These are phyloP conservation scores for Umimayanthus chanpuru DNA, from an alignment of 92 coral and sea anemone genomes.

Conservation along the genomic window DNA sequence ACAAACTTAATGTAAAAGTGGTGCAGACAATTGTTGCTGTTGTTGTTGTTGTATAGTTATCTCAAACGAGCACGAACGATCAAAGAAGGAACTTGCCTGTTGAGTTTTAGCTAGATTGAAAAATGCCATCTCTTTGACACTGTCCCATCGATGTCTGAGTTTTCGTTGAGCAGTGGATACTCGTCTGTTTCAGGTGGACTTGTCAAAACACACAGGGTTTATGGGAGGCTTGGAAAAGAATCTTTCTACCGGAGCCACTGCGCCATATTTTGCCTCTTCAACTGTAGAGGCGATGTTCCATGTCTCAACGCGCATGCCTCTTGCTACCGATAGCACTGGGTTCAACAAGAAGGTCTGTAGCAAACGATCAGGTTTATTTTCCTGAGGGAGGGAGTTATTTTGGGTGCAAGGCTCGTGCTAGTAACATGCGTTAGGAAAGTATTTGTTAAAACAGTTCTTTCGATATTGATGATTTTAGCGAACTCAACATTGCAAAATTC, in stretches of 20 bases:
- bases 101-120: too few relatives aligned
- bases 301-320: conserved; percentile 96
- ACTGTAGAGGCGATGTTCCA: conserved; percentile 93
- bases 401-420: background rate
- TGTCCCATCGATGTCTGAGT: too few relatives aligned
- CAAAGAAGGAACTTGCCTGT: too few relatives aligned
- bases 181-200: conserved; percentile 77
- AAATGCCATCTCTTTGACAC: too few relatives aligned
- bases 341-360: conserved; percentile 85
- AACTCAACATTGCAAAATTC: too few relatives aligned
- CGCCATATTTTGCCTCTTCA: conserved; percentile 91
- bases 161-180: background rate
- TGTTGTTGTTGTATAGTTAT: too few relatives aligned
- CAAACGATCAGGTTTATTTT: background rate
- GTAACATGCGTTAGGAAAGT: too few relatives aligned
- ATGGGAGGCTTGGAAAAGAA: conserved; percentile 94
- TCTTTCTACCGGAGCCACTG: conserved; percentile 95
- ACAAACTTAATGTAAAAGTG: too few relatives aligned
- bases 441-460: too few relatives aligned
- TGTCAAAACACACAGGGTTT: conserved; percentile 95
- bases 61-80: too few relatives aligned
- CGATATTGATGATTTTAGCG: too few relatives aligned
- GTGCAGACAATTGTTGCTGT: too few relatives aligned
- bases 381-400: background rate
- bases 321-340: conserved; percentile 82